phyloP scores from a whole-genome alignment of 2,888 invertebrate species.

The Herminia tarsipennalis region DNA sequence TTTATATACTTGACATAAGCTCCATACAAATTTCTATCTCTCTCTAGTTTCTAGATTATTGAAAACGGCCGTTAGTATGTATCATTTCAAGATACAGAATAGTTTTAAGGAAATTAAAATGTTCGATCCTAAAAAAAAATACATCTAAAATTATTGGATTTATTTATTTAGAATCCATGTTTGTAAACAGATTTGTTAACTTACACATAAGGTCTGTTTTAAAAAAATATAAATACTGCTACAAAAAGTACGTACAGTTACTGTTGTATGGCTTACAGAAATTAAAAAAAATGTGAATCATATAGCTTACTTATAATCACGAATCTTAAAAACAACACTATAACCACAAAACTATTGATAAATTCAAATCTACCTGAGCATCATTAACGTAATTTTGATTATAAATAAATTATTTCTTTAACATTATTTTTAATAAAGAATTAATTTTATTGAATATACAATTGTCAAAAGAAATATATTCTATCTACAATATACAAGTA shows the following conservation, averaged over 20 bases:
- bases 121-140: slow-evolving; percentile 26
- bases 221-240: slow-evolving; percentile 84
- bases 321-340: slow-evolving; percentile 58
- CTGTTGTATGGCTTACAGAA: slow-evolving; percentile 71
- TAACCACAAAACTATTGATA: slow-evolving; percentile 57
- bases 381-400: slow-evolving; percentile 66
- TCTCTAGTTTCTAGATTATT: too few species aligned
- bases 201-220: slow-evolving; percentile 77
- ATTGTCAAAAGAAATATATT: slow-evolving; percentile 81
- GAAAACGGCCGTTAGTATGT: too few species aligned
- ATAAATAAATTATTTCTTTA: slow-evolving; percentile 76
- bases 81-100: too few species aligned
- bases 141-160: slow-evolving; percentile 63
- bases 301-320: slow-evolving; percentile 69
- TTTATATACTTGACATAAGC: too few species aligned
- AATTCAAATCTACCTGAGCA: slow-evolving; percentile 72
- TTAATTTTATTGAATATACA: slow-evolving; percentile 77
- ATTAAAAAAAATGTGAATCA: slow-evolving; percentile 53
- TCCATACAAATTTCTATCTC: too few species aligned
- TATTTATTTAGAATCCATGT: slow-evolving; percentile 84
- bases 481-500: slow-evolving; percentile 86
- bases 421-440: slow-evolving; percentile 73
- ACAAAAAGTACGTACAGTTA: slow-evolving; percentile 72
- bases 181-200: slow-evolving; percentile 82
- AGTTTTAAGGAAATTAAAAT: too few species aligned